Base-by-base conservation (phyloP, 2,888 invertebrate species). In the Muscina levida region DNA sequence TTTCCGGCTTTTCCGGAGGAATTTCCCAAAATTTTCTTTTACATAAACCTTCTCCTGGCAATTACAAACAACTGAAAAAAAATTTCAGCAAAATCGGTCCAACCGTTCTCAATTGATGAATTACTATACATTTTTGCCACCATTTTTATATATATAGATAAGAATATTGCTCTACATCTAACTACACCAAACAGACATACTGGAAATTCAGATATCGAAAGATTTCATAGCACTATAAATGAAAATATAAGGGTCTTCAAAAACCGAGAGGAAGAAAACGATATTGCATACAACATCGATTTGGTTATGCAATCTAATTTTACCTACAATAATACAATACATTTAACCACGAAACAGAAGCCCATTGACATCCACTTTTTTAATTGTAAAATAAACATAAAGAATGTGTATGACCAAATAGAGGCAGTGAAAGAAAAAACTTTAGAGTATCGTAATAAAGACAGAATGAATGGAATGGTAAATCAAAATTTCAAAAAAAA, bases 301-400 rank as follows among this genome's bases (percentile, higher is more conserved):
- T 48, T 48, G 15, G 48, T 48, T 17, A 48, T 17, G 4, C 48
- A 48, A 19, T 48, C 19, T 3, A 17, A 48, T 48, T 19, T 17
- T 48, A 17, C 17, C 17, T 78, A 73, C 26, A 78, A 78, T 42
- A 73, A 73, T 15, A 57, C 67, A 15, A 48, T 79, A 0, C 82
- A 82, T 24, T 79, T 79, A 1, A 65, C 67, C 39, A 57, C 65
- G 3, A 77, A 42, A 42, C 46, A 13, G 26, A 76, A 26, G 59
- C 57, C 65, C 22, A 6, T 22, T 24, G 75, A 72, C 13, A 62
- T 79, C 46, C 0, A 15, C 3, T 48, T 48, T 48, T 48, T 26
- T n/a, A 15, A 3, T 22, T 24, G 48, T 15, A 70, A 70, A 24
- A 8, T 62, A 24, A 22, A 57, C 8, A 66, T 48, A 31, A 11